Evolutionary conservation across 2,888 invertebrate genomes (phyloP).

Genomic region (Chrysopilus asiliformis): DNA sequence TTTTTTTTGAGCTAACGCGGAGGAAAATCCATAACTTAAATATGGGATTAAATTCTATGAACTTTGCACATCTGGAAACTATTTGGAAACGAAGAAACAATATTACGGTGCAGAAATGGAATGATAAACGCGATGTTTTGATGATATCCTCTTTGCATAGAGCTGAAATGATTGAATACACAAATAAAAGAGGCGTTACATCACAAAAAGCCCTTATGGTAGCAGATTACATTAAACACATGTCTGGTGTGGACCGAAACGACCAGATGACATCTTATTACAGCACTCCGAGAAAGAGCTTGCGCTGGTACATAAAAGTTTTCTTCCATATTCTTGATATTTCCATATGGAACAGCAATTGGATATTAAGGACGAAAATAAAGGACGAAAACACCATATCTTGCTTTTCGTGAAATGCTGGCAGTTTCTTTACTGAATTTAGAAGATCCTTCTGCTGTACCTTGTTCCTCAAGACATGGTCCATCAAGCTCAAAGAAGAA

Average conservation of each 20-base stretch:
- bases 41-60: background rate
- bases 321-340: background rate
- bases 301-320: background rate
- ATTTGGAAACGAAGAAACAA: background rate
- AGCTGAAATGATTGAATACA: background rate
- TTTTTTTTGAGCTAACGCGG: no score
- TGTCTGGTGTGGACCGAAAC: background rate
- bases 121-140: background rate
- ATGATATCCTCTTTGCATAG: background rate
- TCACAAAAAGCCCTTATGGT: background rate
- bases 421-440: background rate
- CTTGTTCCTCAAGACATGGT: no score
- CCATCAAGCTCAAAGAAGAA: no score
- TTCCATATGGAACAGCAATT: background rate
- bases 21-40: no score
- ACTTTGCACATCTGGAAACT: background rate
- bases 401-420: background rate
- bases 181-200: background rate
- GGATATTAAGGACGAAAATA: background rate
- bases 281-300: background rate
- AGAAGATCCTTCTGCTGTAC: background rate
- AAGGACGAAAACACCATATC: background rate
- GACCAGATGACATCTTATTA: background rate
- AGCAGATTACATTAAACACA: background rate
- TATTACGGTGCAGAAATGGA: constrained; percentile 1